Evolutionary conservation across 2,797 vertebrate species (phyloP), one percentile per base, ranked within the genome.

Genomic region (Spondyliosoma cantharus): DNA sequence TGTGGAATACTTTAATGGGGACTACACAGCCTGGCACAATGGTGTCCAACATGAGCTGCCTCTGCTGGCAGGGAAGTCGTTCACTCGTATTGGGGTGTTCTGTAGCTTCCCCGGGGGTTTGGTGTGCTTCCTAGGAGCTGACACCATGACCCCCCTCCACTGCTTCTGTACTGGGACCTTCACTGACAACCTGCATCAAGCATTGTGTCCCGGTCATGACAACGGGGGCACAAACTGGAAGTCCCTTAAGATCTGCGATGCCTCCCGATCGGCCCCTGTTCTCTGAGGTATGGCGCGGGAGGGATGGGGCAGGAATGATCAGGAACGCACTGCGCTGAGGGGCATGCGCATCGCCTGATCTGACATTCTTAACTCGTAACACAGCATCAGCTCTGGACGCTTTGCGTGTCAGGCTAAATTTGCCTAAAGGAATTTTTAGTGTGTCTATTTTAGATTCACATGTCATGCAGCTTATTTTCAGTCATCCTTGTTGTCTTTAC

Each of bases 21-120:
- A 84, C 66, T 94, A 92, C 87, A 91, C 89, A 3, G 93, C 92
- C 17, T 93, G 94, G 94, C 92, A 94, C 11, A 74, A 82, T 4
- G 91, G 91, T 0, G 74, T 89, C 13, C 66, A 86, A 24, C 80
- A 91, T n/a, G 76, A 82, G 73, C 86, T 94, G 56, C 76, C 84
- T 2, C 65, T 86, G 73, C 61, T 87, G 65, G 69, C 81, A 16
- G 90, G 90, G 17, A 87, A 56, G 19, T 61, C 32, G 62, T 94
- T 93, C 69, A 62, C 87, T 20, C 87, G 90, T 7, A 91, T 93
- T 1, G 92, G 93, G 42, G 78, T 93, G 17, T 91, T 85, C 58
- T 90, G 90, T 79, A 94, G 90, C 80, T 90, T 88, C 20, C 86
- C 87, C 0, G 92, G 91, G 37, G 92, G 92, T 0, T 25, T 92